Evolutionary conservation across 2,797 vertebrate genomes (phyloP).

Genomic region (Monodelphis domestica): DNA sequence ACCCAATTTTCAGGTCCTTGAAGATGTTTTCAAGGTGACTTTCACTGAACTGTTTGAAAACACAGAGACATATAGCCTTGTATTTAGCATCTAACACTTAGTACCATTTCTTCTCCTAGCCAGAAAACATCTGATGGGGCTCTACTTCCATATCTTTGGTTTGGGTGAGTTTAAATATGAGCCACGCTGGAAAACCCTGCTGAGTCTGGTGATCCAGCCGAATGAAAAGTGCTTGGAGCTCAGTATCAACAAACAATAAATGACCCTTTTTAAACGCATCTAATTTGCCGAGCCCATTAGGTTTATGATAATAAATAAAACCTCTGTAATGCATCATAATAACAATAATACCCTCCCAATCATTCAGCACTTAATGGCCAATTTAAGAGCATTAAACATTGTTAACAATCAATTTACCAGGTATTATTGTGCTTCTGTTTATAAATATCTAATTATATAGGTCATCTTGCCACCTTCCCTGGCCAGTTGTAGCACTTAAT

Average conservation of each 20-base stretch:
- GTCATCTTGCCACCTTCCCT: conserved; percentile 76
- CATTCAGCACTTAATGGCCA: conserved; percentile 79
- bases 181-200: conserved; percentile 44
- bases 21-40: neutral
- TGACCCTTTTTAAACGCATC: conserved; percentile 79
- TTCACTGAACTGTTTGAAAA: conserved; percentile 2
- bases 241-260: conserved; percentile 66
- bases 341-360: conserved; percentile 81
- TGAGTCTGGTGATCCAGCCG: conserved; percentile 56
- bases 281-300: conserved; percentile 77
- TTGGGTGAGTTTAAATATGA: neutral
- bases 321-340: conserved; percentile 79
- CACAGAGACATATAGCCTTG: neutral
- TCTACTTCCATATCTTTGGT: neutral
- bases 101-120: neutral
- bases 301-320: conserved; percentile 83
- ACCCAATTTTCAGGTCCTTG: conserved; percentile 22
- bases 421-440: conserved; percentile 78
- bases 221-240: conserved; percentile 70
- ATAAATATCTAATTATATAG: conserved; percentile 82
- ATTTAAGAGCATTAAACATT: conserved; percentile 81
- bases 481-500: conserved; percentile 67
- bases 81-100: neutral
- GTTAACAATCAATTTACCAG: conserved; percentile 84
- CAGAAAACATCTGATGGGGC: neutral